A percentile compares a stretch with the other conserved stretches of the same genome.
These are phyloP conservation scores for Holacanthella duospinosa DNA, from an alignment of 2,888 invertebrate species.

Conservation along the genomic window DNA sequence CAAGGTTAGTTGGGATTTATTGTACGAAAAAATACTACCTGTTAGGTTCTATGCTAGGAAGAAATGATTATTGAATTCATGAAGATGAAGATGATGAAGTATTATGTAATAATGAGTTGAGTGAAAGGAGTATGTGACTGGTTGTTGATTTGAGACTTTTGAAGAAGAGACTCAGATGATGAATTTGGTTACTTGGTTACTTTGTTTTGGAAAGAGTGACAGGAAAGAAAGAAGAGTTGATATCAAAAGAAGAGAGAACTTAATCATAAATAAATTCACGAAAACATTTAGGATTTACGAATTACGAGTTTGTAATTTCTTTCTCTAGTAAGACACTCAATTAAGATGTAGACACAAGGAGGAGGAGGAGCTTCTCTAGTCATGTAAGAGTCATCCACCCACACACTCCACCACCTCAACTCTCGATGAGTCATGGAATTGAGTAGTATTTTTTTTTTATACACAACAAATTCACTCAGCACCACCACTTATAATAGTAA, in stretches of 20 bases:
- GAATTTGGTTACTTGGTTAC: neutral
- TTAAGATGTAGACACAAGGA: too few relatives aligned
- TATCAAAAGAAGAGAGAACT: neutral
- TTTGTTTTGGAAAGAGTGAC: neutral
- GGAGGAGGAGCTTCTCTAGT: slow-evolving; percentile 8
- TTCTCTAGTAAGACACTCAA: too few relatives aligned
- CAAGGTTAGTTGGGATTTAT: neutral
- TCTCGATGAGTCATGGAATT: too few relatives aligned
- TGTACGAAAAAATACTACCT: neutral
- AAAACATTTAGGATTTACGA: neutral
- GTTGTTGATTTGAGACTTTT: too few relatives aligned
- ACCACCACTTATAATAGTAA: too few relatives aligned
- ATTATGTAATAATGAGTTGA: too few relatives aligned
- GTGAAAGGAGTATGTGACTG: too few relatives aligned
- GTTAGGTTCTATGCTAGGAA: neutral
- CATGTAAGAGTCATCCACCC: neutral
- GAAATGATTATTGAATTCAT: neutral
- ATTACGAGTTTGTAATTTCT: too few relatives aligned
- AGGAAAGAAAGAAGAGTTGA: neutral
- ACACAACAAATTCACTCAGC: too few relatives aligned
- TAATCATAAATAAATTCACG: neutral
- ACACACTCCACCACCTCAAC: too few relatives aligned
- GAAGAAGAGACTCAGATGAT: too few relatives aligned
- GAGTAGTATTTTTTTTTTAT: too few relatives aligned
- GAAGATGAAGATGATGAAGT: neutral